phyloP scores from a whole-genome alignment of 2,888 invertebrate genomes.

The Sphaerophoria rueppellii region DNA sequence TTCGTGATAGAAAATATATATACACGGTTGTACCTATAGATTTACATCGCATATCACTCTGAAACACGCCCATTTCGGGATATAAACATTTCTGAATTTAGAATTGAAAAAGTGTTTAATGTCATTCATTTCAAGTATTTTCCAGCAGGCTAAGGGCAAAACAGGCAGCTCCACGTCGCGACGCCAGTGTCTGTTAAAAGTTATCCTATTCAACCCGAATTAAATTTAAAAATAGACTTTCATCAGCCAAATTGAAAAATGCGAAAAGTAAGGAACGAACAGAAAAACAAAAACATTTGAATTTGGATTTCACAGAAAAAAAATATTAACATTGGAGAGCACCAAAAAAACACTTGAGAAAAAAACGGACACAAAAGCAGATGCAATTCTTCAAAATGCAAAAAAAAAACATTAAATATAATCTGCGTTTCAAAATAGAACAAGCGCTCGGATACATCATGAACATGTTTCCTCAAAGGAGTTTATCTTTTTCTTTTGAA shows the following conservation, averaged over 20 bases:
- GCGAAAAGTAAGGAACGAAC: constrained; percentile 8
- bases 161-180: background rate
- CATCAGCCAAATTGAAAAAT: constrained; percentile 19
- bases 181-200: constrained; percentile 11
- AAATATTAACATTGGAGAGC: constrained; percentile 16
- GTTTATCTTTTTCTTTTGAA: constrained; percentile 40
- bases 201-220: constrained; percentile 14
- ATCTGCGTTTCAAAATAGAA: constrained; percentile 58
- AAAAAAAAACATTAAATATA: constrained; percentile 4
- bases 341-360: constrained; percentile 23
- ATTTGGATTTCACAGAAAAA: constrained; percentile 11
- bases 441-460: constrained; percentile 36
- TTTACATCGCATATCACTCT: background rate
- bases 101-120: constrained; percentile 4
- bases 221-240: constrained; percentile 55
- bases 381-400: constrained; percentile 46
- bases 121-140: background rate
- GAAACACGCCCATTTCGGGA: constrained; percentile 1
- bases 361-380: constrained; percentile 42
- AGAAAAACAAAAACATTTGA: constrained; percentile 11
- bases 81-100: constrained; percentile 11
- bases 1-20: background rate
- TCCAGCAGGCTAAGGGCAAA: constrained; percentile 4
- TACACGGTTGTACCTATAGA: background rate
- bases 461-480: constrained; percentile 23